Conservation (phyloP, 2,797 vertebrate species). For the Molossus alvarezi region DNA sequence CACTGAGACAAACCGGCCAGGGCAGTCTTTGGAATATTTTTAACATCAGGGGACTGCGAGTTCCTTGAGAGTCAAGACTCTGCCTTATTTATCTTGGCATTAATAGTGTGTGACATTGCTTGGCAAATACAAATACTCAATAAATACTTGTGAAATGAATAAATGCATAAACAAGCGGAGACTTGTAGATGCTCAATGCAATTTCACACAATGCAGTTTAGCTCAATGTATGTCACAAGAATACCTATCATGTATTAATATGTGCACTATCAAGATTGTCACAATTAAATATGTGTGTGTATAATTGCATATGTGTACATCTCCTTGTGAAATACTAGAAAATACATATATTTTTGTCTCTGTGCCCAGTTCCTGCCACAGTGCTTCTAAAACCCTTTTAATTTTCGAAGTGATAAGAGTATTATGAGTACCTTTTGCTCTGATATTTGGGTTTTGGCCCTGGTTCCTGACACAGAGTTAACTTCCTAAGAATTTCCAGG, state of each 20-base stretch:
- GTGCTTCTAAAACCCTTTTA: neutral
- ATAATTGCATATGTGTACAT: neutral
- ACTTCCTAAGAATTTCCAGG: neutral
- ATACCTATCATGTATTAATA: neutral
- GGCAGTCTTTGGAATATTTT: neutral
- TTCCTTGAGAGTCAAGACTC: neutral
- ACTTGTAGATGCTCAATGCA: neutral
- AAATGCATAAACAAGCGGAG: constrained; percentile 2
- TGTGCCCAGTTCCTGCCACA: neutral
- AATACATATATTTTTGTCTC: neutral
- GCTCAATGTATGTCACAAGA: neutral
- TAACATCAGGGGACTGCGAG: neutral
- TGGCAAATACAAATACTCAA: neutral
- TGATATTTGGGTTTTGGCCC: neutral
- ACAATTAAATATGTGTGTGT: neutral
- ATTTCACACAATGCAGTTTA: neutral
- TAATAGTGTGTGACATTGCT: neutral
- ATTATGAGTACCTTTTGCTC: neutral
- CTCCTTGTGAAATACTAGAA: neutral
- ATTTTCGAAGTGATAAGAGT: neutral
- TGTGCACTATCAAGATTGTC: neutral
- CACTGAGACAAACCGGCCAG: too few relatives aligned
- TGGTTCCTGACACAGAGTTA: neutral
- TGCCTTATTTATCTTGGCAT: constrained; percentile 21
- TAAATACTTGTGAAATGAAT: constrained; percentile 27